phyloP scores from a whole-genome alignment of 2,113 vertebrate genomes.

The Mormoops blainvillei region DNA sequence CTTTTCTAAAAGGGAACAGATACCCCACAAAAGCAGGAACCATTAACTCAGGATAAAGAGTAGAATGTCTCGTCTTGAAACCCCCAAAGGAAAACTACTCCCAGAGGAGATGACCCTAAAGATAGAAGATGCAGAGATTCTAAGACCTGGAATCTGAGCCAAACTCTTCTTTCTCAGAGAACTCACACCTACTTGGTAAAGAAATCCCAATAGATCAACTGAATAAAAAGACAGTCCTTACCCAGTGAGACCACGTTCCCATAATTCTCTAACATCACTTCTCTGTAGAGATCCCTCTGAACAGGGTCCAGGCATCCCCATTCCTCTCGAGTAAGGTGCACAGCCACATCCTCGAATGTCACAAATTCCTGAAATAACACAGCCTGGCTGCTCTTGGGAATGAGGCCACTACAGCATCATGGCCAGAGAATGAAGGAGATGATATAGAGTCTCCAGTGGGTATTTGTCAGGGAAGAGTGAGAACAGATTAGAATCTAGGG shows the following conservation, averaged over 20 bases:
- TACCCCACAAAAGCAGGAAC: conserved; percentile 10
- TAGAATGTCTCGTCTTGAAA: conserved; percentile 7
- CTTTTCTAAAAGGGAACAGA: conserved; percentile 32
- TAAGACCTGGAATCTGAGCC: conserved; percentile 29
- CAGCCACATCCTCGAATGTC: conserved; percentile 76
- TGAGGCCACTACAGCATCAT: background rate
- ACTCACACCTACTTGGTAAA: conserved; percentile 11
- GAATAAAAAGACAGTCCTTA: conserved; percentile 60
- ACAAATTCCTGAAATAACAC: conserved; percentile 75
- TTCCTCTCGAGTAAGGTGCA: conserved; percentile 75
- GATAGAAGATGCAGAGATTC: background rate
- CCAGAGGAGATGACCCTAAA: background rate
- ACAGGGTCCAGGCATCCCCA: conserved; percentile 74
- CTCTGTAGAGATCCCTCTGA: conserved; percentile 76
- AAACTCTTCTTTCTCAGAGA: conserved; percentile 22
- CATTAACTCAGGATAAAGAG: background rate
- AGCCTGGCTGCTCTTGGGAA: conserved; percentile 66
- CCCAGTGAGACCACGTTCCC: conserved; percentile 73
- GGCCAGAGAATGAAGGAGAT: conserved; percentile 30
- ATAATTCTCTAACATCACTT: conserved; percentile 76
- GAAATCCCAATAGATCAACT: conserved; percentile 3
- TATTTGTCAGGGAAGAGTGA: conserved; percentile 19
- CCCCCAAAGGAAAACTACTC: conserved; percentile 16
- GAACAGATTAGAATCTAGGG: conserved; percentile 5
- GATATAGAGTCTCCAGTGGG: background rate